Evolutionary conservation across 2,113 vertebrate genomes (phyloP), one percentile per base, ranked within the genome.

Genomic region (Acrocephalus kingi): DNA sequence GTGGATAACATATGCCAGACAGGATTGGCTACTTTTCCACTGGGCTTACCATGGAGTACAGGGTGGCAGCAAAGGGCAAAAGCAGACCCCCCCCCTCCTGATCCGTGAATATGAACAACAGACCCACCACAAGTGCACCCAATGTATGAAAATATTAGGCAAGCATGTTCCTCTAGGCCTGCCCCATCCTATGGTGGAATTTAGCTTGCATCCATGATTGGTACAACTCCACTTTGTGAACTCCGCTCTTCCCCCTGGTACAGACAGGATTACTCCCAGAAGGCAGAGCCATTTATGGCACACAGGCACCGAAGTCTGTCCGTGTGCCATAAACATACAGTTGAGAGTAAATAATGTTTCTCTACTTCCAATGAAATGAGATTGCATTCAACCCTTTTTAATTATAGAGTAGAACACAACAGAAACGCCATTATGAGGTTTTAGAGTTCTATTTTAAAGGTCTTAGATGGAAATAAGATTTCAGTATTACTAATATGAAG

Each of bases 381-480:
- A 85, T 68, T 66, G 19, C 15, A 56, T 61, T 15, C 48, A 54
- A 83, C 10, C 13, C 74, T 64, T 77, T 91, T 46, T 10, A 75
- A 75, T 87, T 89, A 55, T 85, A 74, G 21, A 66, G 21, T 62
- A 28, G 52, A 85, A 75, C 19, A 79, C 24, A 76, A 72, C 3
- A 37, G 37, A 80, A 81, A 78, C 43, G 45, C 19, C 23, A 58
- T 52, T 74, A 69, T 16, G 33, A 69, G 13, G 58, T 33, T 68
- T 91, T 46, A 83, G 84, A 68, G 59, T 35, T 80, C 51, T 49
- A 21, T 66, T 95, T 84, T 52, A 78, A 91, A 72, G 41, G 39
- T 72, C 54, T 61, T 49, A 25, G 27, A 22, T 61, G 66, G 92
- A 96, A 91, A 59, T 55, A 78, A 85, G 63, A 10, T 87, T 94